These are phyloP conservation scores for Python bivittatus DNA, from an alignment of 2,113 vertebrate genomes.

Conservation along the genomic window DNA sequence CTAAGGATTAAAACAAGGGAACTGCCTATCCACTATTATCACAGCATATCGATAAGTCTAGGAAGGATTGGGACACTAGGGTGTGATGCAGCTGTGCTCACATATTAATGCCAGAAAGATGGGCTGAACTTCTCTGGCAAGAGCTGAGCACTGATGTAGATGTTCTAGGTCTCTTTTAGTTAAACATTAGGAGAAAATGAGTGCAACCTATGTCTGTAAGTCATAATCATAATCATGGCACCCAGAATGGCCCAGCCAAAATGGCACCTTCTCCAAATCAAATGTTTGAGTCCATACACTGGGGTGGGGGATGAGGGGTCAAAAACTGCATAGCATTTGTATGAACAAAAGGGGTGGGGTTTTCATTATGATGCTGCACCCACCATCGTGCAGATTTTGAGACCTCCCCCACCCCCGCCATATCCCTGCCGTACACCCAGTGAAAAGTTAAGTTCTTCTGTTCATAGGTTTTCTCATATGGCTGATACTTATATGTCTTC, in stretches of 20 bases:
- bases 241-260: not conserved
- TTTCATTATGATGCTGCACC: not conserved
- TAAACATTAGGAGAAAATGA: not conserved
- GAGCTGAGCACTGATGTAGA: not conserved
- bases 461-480: not conserved
- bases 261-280: not conserved
- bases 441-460: not conserved
- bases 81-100: not conserved
- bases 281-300: not conserved
- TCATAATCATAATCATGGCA: not conserved
- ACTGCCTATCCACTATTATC: not conserved
- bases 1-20: not conserved
- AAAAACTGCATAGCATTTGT: not conserved
- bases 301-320: too few species aligned
- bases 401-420: not conserved
- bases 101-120: not conserved
- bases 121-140: not conserved
- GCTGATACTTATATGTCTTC: not conserved
- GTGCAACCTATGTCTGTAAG: not conserved
- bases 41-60: not conserved
- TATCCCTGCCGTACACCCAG: not conserved
- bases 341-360: not conserved
- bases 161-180: not conserved
- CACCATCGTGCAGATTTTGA: not conserved
- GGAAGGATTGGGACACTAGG: not conserved